Conservation (phyloP, 2,888 invertebrate species). For the Trissolcus brochymenae region DNA sequence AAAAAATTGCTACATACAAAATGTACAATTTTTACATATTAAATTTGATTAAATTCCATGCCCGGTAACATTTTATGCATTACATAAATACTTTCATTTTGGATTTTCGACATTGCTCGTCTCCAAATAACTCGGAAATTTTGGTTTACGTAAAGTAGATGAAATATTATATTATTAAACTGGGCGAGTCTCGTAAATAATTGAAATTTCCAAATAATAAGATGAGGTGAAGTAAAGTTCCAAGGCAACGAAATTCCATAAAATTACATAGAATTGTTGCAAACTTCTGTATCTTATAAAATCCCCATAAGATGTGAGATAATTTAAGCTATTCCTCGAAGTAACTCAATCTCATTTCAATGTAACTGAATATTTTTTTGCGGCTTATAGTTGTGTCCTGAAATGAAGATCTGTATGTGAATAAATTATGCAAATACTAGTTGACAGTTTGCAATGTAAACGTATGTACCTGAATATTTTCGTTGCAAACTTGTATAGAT, state of each 20-base stretch:
- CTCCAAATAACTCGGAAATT: no score
- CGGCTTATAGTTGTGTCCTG: not conserved
- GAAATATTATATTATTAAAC: not conserved
- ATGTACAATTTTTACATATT: no score
- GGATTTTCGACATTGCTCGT: no score
- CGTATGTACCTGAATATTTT: slow-evolving; percentile 1
- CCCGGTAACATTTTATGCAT: no score
- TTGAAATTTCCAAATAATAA: slow-evolving; percentile 10
- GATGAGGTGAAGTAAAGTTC: slow-evolving; percentile 11
- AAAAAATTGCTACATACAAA: no score
- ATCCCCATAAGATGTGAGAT: not conserved
- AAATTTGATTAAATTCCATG: no score
- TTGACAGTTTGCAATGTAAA: not conserved
- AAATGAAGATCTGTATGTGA: not conserved
- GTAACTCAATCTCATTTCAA: not conserved
- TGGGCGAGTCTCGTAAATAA: not conserved
- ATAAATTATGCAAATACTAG: not conserved
- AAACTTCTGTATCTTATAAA: slow-evolving; percentile 14
- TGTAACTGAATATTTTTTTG: not conserved
- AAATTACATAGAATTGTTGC: slow-evolving; percentile 12
- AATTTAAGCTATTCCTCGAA: not conserved
- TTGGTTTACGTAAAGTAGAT: no score
- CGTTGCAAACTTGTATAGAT: no score
- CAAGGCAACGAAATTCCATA: slow-evolving; percentile 3
- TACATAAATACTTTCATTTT: no score